These are phyloP conservation scores for Drosophila kanekoi DNA, from an alignment of 2,888 invertebrate species.

Conservation along the genomic window DNA sequence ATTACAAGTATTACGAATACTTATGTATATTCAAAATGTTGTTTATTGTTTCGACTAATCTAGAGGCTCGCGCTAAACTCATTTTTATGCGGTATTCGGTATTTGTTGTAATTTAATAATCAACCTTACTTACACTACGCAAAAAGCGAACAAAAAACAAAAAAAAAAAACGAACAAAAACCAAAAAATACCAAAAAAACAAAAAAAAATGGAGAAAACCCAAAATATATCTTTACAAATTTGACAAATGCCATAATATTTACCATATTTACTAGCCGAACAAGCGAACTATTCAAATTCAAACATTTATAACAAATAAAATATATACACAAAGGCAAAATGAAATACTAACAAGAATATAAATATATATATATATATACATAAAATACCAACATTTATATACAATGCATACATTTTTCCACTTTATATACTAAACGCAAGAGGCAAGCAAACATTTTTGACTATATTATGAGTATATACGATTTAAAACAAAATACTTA, in stretches of 20 bases:
- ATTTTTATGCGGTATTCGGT: slow-evolving; percentile 64
- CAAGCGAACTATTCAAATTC: slow-evolving; percentile 60
- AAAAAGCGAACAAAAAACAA: slow-evolving; percentile 21
- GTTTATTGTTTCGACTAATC: slow-evolving; percentile 61
- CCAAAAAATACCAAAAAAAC: slow-evolving; percentile 5
- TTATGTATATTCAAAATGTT: slow-evolving; percentile 42
- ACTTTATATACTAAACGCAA: slow-evolving; percentile 66
- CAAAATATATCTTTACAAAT: slow-evolving; percentile 17
- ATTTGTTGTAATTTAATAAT: slow-evolving; percentile 78
- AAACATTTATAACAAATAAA: slow-evolving; percentile 45
- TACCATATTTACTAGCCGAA: slow-evolving; percentile 67
- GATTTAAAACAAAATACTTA: slow-evolving; percentile 36
- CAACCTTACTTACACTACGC: slow-evolving; percentile 53
- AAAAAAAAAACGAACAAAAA: slow-evolving; percentile 11
- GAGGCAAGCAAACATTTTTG: slow-evolving; percentile 39
- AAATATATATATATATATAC: slow-evolving; percentile 4
- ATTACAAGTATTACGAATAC: slow-evolving; percentile 46
- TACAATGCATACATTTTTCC: slow-evolving; percentile 67
- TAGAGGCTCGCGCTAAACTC: slow-evolving; percentile 76
- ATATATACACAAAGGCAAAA: slow-evolving; percentile 33
- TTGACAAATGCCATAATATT: slow-evolving; percentile 39
- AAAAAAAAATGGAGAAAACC: slow-evolving; percentile 7
- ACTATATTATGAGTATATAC: slow-evolving; percentile 42
- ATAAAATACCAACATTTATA: slow-evolving; percentile 48
- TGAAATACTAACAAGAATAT: slow-evolving; percentile 29